Base-by-base conservation (phyloP, 1,140 invertebrate genomes). In the Drosophila kanapiae region DNA sequence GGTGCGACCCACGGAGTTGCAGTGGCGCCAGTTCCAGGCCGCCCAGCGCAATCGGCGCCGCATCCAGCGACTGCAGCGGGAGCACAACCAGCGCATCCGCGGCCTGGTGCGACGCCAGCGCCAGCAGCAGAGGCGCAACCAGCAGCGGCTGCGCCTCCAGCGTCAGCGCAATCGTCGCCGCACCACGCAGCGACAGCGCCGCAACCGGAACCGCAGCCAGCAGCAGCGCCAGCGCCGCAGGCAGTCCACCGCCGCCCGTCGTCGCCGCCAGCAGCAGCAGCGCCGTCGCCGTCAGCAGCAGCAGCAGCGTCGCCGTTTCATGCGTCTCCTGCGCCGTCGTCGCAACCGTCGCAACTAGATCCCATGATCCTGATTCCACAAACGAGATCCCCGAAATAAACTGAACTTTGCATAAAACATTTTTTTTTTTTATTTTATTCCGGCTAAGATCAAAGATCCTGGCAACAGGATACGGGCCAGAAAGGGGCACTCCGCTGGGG, bases 1-100 rank as follows among this genome's bases (percentile, higher is more conserved):
- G 16, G 53, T 60, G 11, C 77, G 79, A 0, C 85, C 77, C 10
- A 53, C 75, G 13, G 78, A 82, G n/a, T 43, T 71, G 14, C 70
- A 81, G 64, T 90, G 86, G 86, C 85, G 70, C 11, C 86, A 90
- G 31, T 90, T 54, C 62, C 82, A 87, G 70, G 14, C 57, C 47
- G 77, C 80, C 13, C 67, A 84, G 51, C 84, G 84, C 77, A 84
- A 81, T 29, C 85, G 85, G 1, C 85, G 85, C 0, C 85, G 82
- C 37, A 47, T 90, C 13, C 80, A 90, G 33, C 82, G 75, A 7
- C 71, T 90, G 38, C 86, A 90, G 42, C 75, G 68, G 11, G 70
- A 90, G 49, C 75, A 91, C 5, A 90, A 91, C 31, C 75, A 86
- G 29, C 78, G 67, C 8, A 56, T 88, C 2, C 75, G 85, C 3